These are phyloP conservation scores for Tachysurus fulvidraco DNA, from an alignment of 2,113 vertebrate species.

Conservation along the genomic window DNA sequence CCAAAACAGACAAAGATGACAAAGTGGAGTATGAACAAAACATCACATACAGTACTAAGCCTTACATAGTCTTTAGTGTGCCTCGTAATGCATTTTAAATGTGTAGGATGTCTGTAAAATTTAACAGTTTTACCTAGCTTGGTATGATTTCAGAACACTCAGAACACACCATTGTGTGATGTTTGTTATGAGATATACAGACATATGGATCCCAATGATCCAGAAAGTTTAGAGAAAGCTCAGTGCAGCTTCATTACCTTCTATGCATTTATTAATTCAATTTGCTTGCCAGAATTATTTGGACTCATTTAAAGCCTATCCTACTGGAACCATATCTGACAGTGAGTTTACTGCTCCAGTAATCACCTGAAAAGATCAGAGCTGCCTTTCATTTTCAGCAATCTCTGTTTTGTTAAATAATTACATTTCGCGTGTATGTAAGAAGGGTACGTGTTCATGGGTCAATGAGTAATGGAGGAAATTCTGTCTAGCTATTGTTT, in stretches of 20 bases:
- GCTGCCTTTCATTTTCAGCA: constrained; percentile 10
- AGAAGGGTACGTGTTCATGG: neutral
- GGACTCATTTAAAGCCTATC: constrained; percentile 25
- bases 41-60: constrained; percentile 19
- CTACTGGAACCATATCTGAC: constrained; percentile 17
- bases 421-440: constrained; percentile 9
- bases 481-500: constrained; percentile 18
- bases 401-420: constrained; percentile 17
- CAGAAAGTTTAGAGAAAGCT: constrained; percentile 21
- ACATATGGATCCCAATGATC: neutral
- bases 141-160: constrained; percentile 1
- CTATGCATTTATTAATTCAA: neutral
- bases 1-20: constrained; percentile 19
- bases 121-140: neutral
- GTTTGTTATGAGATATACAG: neutral
- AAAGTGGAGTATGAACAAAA: constrained; percentile 27
- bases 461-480: constrained; percentile 37
- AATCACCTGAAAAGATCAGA: neutral
- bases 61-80: neutral
- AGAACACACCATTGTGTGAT: neutral
- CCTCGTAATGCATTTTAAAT: neutral
- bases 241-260: constrained; percentile 1
- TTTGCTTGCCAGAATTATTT: constrained; percentile 12
- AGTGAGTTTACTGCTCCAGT: constrained; percentile 7
- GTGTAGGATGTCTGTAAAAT: neutral